These are phyloP conservation scores for Xenotilapia flavipinnis DNA, from an alignment of 2,113 vertebrate genomes.

Conservation along the genomic window DNA sequence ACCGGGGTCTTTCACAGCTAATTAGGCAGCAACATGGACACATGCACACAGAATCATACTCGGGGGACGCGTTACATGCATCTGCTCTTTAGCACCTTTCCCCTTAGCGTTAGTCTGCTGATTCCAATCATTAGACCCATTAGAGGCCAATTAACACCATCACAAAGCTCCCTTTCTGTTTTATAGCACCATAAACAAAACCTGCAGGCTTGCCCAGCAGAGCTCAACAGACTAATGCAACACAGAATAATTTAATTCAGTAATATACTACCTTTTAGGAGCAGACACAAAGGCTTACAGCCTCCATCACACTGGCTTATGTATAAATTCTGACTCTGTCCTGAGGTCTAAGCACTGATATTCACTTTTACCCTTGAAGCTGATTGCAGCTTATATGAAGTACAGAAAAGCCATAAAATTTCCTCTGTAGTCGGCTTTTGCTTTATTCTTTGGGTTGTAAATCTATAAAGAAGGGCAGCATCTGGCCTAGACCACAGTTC, in stretches of 20 bases:
- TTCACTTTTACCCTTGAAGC: neutral
- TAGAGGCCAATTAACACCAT: slow-evolving; percentile 63
- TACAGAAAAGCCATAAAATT: neutral
- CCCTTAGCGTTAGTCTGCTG: slow-evolving; percentile 12
- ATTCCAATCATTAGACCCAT: slow-evolving; percentile 63
- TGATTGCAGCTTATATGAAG: neutral
- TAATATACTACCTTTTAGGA: neutral
- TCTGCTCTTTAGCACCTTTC: slow-evolving; percentile 47
- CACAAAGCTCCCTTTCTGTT: slow-evolving; percentile 60
- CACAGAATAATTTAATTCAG: neutral
- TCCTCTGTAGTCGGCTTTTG: neutral
- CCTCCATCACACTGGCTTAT: neutral
- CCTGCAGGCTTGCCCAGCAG: slow-evolving; percentile 17
- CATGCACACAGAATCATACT: neutral
- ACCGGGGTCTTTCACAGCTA: slow-evolving; percentile 24
- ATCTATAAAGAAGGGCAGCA: neutral
- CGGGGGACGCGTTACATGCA: slow-evolving; percentile 14
- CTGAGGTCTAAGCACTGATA: neutral
- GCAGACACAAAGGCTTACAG: neutral
- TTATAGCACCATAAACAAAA: slow-evolving; percentile 64
- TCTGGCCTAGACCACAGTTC: neutral
- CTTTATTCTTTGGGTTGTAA: neutral
- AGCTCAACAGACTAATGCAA: neutral
- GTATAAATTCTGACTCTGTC: neutral
- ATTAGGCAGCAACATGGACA: slow-evolving; percentile 25